Base-by-base conservation (phyloP, 1,140 invertebrate genomes). In the Akabosia matsudoensis region DNA sequence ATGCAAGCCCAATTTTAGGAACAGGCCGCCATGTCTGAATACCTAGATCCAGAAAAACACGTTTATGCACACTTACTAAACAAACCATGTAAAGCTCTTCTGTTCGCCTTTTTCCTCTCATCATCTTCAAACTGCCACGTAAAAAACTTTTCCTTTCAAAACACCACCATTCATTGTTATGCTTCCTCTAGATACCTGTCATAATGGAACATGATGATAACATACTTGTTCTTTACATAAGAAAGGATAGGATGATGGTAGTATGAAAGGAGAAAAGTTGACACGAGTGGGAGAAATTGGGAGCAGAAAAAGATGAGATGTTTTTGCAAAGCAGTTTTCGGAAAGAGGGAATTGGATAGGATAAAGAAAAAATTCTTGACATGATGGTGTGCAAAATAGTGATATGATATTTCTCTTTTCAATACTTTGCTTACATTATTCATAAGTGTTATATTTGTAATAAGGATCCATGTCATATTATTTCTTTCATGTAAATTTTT, bases 181-280 rank as follows among this genome's bases (percentile, higher is more conserved):
- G 61, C n/a, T 30, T 24, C 61, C 2, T 31, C 28, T n/a, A 67
- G 13, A 67, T 13, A 67, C 28, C 22, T 67, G 61, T 67, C 22
- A 67, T 67, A 67, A 67, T 30, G 7, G 61, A 24, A 67, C 61
- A 67, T 67, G 61, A 67, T 22, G 30, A 67, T 7, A 28, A 67
- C 18, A 45, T 45, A n/a, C n/a, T n/a, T n/a, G n/a, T n/a, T n/a
- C n/a, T n/a, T n/a, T n/a, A n/a, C n/a, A n/a, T n/a, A n/a, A n/a
- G n/a, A n/a, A n/a, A n/a, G n/a, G n/a, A n/a, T n/a, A n/a, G n/a
- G n/a, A n/a, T n/a, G n/a, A n/a, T n/a, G n/a, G n/a, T n/a, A n/a
- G n/a, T n/a, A n/a, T n/a, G n/a, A n/a, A n/a, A n/a, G 28, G 2
- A 4, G 28, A 28, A 67, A 67, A 67, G 30, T 10, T 7, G 61